These are phyloP conservation scores for Uropetala carovei DNA, from an alignment of 2,888 invertebrate genomes.

Conservation along the genomic window DNA sequence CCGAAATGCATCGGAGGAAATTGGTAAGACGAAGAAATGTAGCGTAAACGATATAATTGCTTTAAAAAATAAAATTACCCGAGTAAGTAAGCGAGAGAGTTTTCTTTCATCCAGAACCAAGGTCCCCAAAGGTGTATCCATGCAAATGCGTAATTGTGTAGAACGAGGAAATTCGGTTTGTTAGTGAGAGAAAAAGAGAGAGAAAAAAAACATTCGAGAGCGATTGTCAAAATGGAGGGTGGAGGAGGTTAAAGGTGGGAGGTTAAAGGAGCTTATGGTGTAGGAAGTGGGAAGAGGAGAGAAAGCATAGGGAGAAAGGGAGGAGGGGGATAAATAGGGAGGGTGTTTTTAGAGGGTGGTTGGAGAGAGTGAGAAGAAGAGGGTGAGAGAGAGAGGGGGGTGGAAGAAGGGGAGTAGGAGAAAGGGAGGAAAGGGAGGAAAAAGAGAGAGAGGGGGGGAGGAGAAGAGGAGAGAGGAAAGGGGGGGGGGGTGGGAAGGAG, in stretches of 20 bases:
- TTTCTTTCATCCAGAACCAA: no score
- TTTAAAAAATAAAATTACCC: background rate
- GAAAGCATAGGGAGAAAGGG: background rate
- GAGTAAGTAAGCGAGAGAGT: background rate
- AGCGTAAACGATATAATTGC: background rate
- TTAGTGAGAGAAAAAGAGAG: background rate
- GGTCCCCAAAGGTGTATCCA: no score
- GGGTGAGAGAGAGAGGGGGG: background rate
- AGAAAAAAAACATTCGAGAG: background rate
- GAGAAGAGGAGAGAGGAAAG: background rate
- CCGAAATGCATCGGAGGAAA: no score
- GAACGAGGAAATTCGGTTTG: background rate
- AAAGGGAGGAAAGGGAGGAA: background rate
- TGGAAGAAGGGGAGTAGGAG: background rate
- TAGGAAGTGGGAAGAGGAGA: background rate
- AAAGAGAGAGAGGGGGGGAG: background rate
- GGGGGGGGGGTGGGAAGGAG: background rate
- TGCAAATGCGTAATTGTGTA: background rate
- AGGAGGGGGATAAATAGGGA: background rate
- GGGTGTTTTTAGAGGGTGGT: background rate
- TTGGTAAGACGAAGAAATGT: no score
- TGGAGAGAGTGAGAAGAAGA: background rate
- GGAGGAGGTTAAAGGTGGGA: background rate
- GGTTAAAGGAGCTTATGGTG: background rate
- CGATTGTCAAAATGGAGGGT: background rate